phyloP scores from a whole-genome alignment of 1,140 invertebrate species.

The Gonatopus flavifemur region DNA sequence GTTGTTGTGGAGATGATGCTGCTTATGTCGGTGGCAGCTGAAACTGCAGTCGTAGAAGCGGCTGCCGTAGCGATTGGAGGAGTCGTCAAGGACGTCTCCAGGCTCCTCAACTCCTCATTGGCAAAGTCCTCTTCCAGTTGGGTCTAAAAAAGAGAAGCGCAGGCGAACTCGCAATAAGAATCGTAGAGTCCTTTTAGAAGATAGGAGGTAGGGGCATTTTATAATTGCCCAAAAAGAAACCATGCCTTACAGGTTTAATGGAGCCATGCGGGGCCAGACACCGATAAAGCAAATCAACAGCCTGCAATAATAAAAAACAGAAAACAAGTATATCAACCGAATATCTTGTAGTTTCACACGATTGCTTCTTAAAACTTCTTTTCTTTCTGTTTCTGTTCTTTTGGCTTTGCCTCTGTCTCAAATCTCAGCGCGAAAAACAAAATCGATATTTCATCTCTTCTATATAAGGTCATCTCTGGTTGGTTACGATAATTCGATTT shows the following conservation, averaged over 20 bases:
- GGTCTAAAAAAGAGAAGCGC: slow-evolving; percentile 43
- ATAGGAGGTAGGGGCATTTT: slow-evolving; percentile 26
- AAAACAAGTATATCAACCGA: slow-evolving; percentile 56
- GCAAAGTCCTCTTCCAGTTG: slow-evolving; percentile 55
- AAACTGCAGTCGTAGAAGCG: background rate
- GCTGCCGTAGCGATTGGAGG: slow-evolving; percentile 8
- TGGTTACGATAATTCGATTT: too few species aligned
- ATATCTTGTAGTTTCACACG: too few species aligned
- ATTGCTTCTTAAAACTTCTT: slow-evolving; percentile 1
- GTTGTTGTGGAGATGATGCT: background rate
- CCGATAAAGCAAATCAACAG: slow-evolving; percentile 60
- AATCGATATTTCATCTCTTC: too few species aligned
- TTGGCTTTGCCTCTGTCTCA: too few species aligned
- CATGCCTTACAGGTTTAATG: slow-evolving; percentile 60
- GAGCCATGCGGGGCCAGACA: slow-evolving; percentile 60
- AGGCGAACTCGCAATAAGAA: slow-evolving; percentile 23
- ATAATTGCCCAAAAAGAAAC: slow-evolving; percentile 54
- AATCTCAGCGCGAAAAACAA: too few species aligned
- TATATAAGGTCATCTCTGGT: too few species aligned
- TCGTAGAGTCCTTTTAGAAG: slow-evolving; percentile 12
- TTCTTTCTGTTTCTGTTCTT: background rate
- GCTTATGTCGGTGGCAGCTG: background rate
- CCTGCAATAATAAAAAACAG: slow-evolving; percentile 58
- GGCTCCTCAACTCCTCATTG: slow-evolving; percentile 42
- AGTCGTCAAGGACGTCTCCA: slow-evolving; percentile 34